Conservation (phyloP, 1,140 invertebrate genomes). For the Drosophila kepulauana region DNA sequence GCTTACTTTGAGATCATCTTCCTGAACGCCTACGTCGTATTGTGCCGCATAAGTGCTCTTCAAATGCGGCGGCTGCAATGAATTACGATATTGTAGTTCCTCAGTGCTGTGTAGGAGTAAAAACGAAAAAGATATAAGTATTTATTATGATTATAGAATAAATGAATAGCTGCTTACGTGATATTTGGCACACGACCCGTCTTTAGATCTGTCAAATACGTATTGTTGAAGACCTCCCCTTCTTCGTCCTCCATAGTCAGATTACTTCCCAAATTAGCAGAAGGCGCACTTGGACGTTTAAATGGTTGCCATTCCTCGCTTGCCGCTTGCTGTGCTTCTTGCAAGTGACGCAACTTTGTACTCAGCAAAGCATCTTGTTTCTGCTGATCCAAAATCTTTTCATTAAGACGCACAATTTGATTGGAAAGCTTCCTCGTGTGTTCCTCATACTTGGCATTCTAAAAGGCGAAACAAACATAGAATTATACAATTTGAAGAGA, state of each 20-base stretch:
- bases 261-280: conserved; percentile 77
- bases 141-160: too few relatives aligned
- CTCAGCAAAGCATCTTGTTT: conserved; percentile 73
- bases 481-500: not conserved
- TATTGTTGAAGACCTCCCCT: conserved; percentile 92
- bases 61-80: conserved; percentile 93
- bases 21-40: conserved; percentile 89
- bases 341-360: conserved; percentile 71
- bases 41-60: conserved; percentile 95
- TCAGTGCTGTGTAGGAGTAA: conserved; percentile 62
- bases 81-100: conserved; percentile 93
- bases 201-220: conserved; percentile 89
- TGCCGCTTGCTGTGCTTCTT: conserved; percentile 28
- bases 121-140: not conserved
- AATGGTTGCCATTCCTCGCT: conserved; percentile 58
- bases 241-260: conserved; percentile 93
- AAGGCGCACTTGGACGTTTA: conserved; percentile 54
- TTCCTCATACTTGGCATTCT: conserved; percentile 79
- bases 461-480: not conserved
- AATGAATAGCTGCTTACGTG: conserved; percentile 45
- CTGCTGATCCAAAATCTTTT: conserved; percentile 73
- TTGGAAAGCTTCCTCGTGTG: conserved; percentile 74
- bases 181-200: conserved; percentile 69
- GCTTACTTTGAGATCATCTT: conserved; percentile 92
- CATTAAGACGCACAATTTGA: conserved; percentile 80